phyloP scores from a whole-genome alignment of 64 coral and sea anemone genomes.

The Dendronephthya gigantea region DNA sequence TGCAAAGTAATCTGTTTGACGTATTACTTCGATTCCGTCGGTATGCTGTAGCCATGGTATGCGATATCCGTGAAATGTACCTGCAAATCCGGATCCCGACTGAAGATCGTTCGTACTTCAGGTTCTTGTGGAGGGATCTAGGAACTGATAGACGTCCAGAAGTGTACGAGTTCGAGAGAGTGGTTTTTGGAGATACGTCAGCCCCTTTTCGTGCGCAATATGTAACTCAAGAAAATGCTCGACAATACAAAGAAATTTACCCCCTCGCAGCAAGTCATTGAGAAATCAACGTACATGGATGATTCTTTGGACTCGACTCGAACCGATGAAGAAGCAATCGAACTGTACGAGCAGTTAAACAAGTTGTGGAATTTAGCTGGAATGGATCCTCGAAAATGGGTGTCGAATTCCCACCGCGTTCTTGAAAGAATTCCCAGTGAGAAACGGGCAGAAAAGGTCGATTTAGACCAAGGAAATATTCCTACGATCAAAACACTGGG shows the following conservation, averaged over 20 bases:
- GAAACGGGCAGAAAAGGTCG: too few relatives aligned
- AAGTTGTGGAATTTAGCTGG: too few relatives aligned
- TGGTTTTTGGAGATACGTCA: not conserved
- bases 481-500: too few relatives aligned
- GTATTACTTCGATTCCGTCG: not conserved
- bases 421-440: too few relatives aligned
- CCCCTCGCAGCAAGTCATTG: not conserved
- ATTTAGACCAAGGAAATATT: too few relatives aligned
- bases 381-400: too few relatives aligned
- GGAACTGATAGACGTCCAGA: not conserved
- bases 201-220: not conserved
- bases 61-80: not conserved
- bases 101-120: not conserved
- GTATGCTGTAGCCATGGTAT: not conserved
- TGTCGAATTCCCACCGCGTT: too few relatives aligned
- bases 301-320: not conserved
- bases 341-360: too few relatives aligned
- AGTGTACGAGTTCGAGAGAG: conserved; percentile 7
- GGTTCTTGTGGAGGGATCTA: not conserved
- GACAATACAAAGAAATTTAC: not conserved
- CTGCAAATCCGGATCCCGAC: not conserved
- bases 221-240: not conserved
- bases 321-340: too few relatives aligned
- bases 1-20: not conserved
- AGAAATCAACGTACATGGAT: conserved; percentile 3